phyloP scores from a whole-genome alignment of 2,113 vertebrate species.

The Ascaphus truei region DNA sequence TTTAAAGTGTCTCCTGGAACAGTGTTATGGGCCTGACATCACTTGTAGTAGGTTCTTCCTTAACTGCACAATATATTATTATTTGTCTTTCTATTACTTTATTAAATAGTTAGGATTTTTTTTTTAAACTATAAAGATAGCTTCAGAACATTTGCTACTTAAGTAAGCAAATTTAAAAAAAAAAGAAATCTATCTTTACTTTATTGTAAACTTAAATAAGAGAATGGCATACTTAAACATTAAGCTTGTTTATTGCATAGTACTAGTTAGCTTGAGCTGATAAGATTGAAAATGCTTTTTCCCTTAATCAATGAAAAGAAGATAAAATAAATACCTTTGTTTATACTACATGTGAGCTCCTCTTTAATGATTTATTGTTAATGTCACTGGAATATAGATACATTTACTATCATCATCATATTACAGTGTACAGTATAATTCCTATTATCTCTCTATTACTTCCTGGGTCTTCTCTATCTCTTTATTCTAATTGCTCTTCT shows the following conservation, averaged over 20 bases:
- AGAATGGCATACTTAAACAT: constrained; percentile 6
- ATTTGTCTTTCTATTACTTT: no score
- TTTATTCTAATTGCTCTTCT: no score
- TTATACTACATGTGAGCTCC: constrained; percentile 16
- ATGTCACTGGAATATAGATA: not conserved
- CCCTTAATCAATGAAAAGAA: not conserved
- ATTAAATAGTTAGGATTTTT: no score
- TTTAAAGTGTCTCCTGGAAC: no score
- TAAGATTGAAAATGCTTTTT: constrained; percentile 12
- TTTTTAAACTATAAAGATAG: no score
- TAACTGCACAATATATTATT: no score
- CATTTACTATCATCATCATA: not conserved
- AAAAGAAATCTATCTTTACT: no score
- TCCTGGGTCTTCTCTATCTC: not conserved
- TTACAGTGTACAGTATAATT: not conserved
- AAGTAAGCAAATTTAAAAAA: no score
- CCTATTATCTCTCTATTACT: no score
- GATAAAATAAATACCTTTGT: constrained; percentile 14
- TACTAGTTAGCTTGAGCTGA: constrained; percentile 10
- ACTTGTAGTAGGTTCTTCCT: no score
- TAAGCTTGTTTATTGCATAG: constrained; percentile 6
- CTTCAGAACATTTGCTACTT: no score
- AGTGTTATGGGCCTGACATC: no score
- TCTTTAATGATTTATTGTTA: constrained; percentile 21
- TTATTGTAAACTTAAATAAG: constrained; percentile 1